phyloP scores from a whole-genome alignment of 2,888 invertebrate species.

The Eupelmus urozonus region DNA sequence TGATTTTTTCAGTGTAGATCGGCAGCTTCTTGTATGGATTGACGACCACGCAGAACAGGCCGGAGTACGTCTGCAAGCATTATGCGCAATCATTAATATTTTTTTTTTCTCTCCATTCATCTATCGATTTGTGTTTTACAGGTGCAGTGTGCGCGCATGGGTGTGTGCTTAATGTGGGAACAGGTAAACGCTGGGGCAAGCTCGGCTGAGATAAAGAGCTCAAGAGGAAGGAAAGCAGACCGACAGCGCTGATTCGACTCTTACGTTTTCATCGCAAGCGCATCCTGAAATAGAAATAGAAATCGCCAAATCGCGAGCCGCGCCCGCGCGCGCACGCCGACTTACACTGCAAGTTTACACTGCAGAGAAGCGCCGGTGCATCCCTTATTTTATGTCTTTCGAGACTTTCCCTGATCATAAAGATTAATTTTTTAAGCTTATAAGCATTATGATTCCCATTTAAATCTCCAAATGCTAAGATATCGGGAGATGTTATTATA shows the following conservation, averaged over 20 bases:
- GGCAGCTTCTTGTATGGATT: conserved; percentile 99
- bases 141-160: background rate
- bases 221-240: too few relatives aligned
- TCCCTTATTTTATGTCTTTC: too few relatives aligned
- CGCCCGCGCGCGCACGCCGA: too few relatives aligned
- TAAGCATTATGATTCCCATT: too few relatives aligned
- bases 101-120: background rate
- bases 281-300: conserved; percentile 22
- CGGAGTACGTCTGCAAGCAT: conserved; percentile 98
- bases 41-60: conserved; percentile 99
- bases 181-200: too few relatives aligned
- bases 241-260: background rate
- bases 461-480: too few relatives aligned
- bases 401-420: too few relatives aligned
- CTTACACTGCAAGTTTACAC: too few relatives aligned
- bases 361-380: too few relatives aligned
- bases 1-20: conserved; percentile 99
- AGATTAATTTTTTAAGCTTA: too few relatives aligned
- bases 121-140: background rate
- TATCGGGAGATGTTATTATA: too few relatives aligned
- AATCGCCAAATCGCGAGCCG: conserved; percentile 14
- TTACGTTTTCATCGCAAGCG: conserved; percentile 9
- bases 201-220: background rate
- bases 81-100: background rate
- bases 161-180: background rate